Evolutionary conservation across 2,888 invertebrate species (phyloP).

Genomic region (Platynereis dumerilii): DNA sequence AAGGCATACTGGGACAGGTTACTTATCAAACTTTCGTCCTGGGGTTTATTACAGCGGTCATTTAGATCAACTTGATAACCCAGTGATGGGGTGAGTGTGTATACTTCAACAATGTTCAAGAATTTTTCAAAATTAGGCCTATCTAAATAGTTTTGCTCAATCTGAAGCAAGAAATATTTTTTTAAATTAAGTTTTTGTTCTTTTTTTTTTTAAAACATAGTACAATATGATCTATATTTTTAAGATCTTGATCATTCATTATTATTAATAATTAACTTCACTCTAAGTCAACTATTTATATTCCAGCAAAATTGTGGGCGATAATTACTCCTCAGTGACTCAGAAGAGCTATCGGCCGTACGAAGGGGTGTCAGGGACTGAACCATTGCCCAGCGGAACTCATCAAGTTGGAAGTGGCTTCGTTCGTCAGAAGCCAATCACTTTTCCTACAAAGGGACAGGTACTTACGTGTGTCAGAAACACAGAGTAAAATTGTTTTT

Average conservation of each 20-base stretch:
- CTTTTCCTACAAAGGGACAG: conserved; percentile 39
- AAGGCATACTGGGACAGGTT: conserved; percentile 60
- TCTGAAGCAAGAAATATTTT: background rate
- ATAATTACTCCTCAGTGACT: conserved; percentile 59
- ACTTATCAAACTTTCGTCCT: conserved; percentile 60
- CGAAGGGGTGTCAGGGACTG: conserved; percentile 49
- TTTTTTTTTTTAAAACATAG: conserved; percentile 3
- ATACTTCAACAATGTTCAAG: background rate
- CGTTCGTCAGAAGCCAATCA: conserved; percentile 55
- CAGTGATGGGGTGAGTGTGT: conserved; percentile 54
- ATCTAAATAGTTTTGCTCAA: background rate
- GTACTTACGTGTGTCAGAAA: too few relatives aligned
- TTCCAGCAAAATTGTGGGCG: conserved; percentile 53
- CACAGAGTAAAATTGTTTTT: too few relatives aligned
- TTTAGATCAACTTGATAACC: conserved; percentile 61
- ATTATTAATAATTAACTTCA: too few relatives aligned
- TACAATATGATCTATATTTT: too few relatives aligned
- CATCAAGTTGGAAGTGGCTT: conserved; percentile 57
- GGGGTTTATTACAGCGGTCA: conserved; percentile 58
- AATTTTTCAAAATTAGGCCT: background rate
- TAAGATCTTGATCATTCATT: too few relatives aligned
- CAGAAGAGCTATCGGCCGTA: conserved; percentile 54
- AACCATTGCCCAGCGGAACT: conserved; percentile 52
- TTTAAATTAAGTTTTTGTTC: background rate
- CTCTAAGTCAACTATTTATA: too few relatives aligned